Evolutionary conservation across 1,140 invertebrate genomes (phyloP).

Genomic region (Matsumurasca onukii): DNA sequence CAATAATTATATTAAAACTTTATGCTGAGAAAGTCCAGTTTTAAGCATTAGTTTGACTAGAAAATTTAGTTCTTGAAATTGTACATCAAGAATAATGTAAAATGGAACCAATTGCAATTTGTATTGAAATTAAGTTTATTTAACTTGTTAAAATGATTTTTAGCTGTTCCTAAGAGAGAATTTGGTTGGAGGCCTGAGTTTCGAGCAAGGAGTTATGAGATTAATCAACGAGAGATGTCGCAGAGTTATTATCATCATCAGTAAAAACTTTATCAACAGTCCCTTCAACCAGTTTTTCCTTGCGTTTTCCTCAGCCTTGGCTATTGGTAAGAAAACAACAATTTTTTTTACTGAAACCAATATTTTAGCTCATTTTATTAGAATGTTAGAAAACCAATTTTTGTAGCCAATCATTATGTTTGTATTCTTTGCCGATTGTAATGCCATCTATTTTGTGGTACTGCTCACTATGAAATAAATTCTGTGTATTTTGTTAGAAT

Average conservation of each 20-base stretch:
- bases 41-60: too few species aligned
- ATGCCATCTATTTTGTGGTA: background rate
- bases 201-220: conserved; percentile 66
- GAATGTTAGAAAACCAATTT: background rate
- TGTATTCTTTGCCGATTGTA: too few species aligned
- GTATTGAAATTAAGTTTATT: too few species aligned
- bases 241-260: conserved; percentile 69
- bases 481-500: background rate
- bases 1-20: background rate
- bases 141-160: conserved; percentile 39
- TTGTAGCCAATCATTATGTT: too few species aligned
- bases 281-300: conserved; percentile 68
- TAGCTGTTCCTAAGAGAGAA: conserved; percentile 67
- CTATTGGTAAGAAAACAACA: conserved; percentile 58
- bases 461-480: background rate
- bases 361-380: background rate
- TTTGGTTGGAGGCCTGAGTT: conserved; percentile 59
- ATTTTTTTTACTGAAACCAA: background rate
- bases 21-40: too few species aligned
- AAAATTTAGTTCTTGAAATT: too few species aligned
- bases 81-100: too few species aligned
- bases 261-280: conserved; percentile 67
- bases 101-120: too few species aligned
- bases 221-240: conserved; percentile 73
- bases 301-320: conserved; percentile 69